Evolutionary conservation across 2,888 invertebrate species (phyloP), one percentile per base, ranked within the genome.

Genomic region (Apeira syringaria): DNA sequence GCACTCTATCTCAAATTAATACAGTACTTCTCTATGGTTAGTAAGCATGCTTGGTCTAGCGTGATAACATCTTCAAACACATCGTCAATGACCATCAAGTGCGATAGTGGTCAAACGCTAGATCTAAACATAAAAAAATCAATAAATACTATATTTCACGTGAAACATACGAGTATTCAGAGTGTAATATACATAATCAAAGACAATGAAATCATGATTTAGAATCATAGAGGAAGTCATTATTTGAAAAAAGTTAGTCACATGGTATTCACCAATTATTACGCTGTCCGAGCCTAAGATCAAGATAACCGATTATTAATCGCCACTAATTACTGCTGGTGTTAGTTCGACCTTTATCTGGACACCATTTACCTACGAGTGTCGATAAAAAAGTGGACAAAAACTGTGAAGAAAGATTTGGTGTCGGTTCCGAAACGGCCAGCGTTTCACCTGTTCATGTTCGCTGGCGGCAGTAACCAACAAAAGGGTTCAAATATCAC

Each of bases 271-370:
- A 65, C 65, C 80, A 82, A 85, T 85, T 84, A 86, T 72, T 71
- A 74, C 74, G 72, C 74, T 79, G 74, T 75, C 64, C 65, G 74
- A 69, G 59, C 57, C 60, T 52, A 63, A 70, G 80, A 88, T 88
- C 88, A 77, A 89, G 89, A 89, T 89, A 89, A 86, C 79, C 78
- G 75, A 86, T 87, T 86, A 88, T 89, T 88, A 89, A 89, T 88
- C 78, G 85, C 74, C 78, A 64, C 86, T 89, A 89, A 88, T 89
- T 88, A 89, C 87, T 89, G 89, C 87, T 83, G 88, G 89, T 89
- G 88, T 89, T 89, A 82, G 85, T 76, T 76, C 82, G 81, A 83
- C 85, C 84, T 83, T 74, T 85, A 86, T 87, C 84, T 80, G 83
- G 78, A 87, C 89, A 87, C 84, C 81, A 81, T 83, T 87, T 80